A percentile compares a stretch with the other conserved stretches of the same genome.
phyloP scores from a whole-genome alignment of 2,888 invertebrate species.

The Perizoma flavofasciatum region DNA sequence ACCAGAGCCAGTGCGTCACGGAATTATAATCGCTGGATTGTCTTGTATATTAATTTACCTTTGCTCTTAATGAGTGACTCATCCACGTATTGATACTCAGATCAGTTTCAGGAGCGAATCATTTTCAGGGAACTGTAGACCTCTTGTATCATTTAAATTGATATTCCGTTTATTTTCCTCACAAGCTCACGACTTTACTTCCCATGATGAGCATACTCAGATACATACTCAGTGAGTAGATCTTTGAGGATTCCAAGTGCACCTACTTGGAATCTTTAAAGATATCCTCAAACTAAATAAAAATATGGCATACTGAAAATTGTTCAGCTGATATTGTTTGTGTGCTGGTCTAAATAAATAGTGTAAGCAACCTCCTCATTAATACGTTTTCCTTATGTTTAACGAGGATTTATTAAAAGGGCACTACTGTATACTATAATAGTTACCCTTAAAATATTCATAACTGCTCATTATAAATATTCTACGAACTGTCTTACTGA shows the following conservation, averaged over 20 bases:
- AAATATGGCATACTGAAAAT: too few relatives aligned
- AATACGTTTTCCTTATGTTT: too few relatives aligned
- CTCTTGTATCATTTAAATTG: background rate
- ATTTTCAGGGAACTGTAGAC: background rate
- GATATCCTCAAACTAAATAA: too few relatives aligned
- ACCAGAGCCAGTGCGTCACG: constrained; percentile 23
- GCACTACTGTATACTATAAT: background rate
- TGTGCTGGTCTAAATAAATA: too few relatives aligned
- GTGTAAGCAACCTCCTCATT: too few relatives aligned
- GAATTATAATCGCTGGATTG: constrained; percentile 16
- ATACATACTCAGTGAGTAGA: too few relatives aligned
- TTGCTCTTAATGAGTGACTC: constrained; percentile 20
- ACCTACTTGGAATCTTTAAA: too few relatives aligned
- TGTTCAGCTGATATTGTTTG: too few relatives aligned
- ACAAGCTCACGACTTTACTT: too few relatives aligned
- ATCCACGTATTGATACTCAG: constrained; percentile 12
- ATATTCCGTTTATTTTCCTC: too few relatives aligned
- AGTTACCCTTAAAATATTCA: constrained; percentile 13
- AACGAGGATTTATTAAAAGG: background rate
- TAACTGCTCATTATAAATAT: constrained; percentile 16
- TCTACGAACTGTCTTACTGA: constrained; percentile 19
- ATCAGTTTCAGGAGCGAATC: constrained; percentile 17
- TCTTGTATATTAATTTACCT: constrained; percentile 20
- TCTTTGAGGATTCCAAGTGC: too few relatives aligned
- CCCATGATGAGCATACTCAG: too few relatives aligned